Evolutionary conservation across 2,888 invertebrate genomes (phyloP).

Genomic region (Ctenicera cuprea): DNA sequence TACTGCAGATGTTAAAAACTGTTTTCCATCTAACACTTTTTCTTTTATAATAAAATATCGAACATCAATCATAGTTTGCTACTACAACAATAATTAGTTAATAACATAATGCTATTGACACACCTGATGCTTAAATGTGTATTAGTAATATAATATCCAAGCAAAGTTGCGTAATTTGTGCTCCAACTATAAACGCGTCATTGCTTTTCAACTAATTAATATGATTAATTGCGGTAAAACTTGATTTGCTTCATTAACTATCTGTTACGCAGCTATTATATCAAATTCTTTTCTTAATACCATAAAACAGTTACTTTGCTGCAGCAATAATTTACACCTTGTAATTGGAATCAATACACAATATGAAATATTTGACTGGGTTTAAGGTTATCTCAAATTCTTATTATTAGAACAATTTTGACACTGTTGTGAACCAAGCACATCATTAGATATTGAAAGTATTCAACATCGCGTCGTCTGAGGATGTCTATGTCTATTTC

Average conservation of each 20-base stretch:
- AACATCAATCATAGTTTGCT: too few relatives aligned
- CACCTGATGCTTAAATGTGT: constrained; percentile 3
- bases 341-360: background rate
- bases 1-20: too few relatives aligned
- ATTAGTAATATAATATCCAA: constrained; percentile 3
- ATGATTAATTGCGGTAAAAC: constrained; percentile 39
- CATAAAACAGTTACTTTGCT: background rate
- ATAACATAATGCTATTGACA: background rate
- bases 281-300: background rate
- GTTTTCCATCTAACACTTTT: too few relatives aligned
- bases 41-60: too few relatives aligned
- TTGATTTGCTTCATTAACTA: constrained; percentile 39
- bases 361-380: background rate
- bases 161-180: constrained; percentile 17
- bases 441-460: too few relatives aligned
- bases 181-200: constrained; percentile 37
- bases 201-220: constrained; percentile 45
- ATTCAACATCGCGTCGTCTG: too few relatives aligned
- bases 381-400: too few relatives aligned
- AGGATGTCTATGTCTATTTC: too few relatives aligned
- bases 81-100: background rate
- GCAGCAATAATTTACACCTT: too few relatives aligned
- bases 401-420: too few relatives aligned
- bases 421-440: too few relatives aligned
- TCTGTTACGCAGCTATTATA: constrained; percentile 25